Conservation (phyloP, 1,140 invertebrate species). For the Pseudomyrmex concolor region DNA sequence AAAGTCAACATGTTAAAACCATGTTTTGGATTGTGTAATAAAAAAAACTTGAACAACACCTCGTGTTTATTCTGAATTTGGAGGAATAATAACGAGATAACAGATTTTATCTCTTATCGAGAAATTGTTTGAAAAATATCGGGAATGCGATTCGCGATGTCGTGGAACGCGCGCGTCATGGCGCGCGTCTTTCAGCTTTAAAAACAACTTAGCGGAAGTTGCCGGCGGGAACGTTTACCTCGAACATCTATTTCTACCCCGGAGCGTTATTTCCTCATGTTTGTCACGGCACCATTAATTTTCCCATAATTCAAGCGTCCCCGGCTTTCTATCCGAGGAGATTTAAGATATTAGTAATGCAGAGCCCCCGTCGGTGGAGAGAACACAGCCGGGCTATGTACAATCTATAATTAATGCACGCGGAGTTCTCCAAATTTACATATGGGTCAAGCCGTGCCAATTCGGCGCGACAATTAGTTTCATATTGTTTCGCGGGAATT, state of each 20-base stretch:
- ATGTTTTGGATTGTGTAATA: neutral
- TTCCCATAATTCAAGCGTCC: conserved; percentile 72
- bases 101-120: conserved; percentile 1
- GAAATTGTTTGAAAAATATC: conserved; percentile 8
- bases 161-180: neutral
- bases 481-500: conserved; percentile 55
- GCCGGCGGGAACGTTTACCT: conserved; percentile 59
- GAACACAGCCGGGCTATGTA: conserved; percentile 54
- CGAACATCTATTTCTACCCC: conserved; percentile 67
- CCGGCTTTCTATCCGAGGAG: conserved; percentile 51
- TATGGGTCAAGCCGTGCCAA: conserved; percentile 67
- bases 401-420: conserved; percentile 77
- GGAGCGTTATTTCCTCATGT: conserved; percentile 73
- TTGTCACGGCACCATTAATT: conserved; percentile 76
- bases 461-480: conserved; percentile 63
- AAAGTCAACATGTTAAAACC: too few species aligned
- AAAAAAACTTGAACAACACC: neutral
- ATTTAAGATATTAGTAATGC: conserved; percentile 76
- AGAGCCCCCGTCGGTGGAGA: conserved; percentile 27
- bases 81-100: neutral
- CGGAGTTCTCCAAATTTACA: conserved; percentile 72
- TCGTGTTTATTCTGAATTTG: neutral
- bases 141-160: conserved; percentile 33
- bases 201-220: conserved; percentile 60
- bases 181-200: conserved; percentile 61